These are phyloP conservation scores for Isurus oxyrinchus DNA, from an alignment of 2,113 vertebrate genomes.

Conservation along the genomic window DNA sequence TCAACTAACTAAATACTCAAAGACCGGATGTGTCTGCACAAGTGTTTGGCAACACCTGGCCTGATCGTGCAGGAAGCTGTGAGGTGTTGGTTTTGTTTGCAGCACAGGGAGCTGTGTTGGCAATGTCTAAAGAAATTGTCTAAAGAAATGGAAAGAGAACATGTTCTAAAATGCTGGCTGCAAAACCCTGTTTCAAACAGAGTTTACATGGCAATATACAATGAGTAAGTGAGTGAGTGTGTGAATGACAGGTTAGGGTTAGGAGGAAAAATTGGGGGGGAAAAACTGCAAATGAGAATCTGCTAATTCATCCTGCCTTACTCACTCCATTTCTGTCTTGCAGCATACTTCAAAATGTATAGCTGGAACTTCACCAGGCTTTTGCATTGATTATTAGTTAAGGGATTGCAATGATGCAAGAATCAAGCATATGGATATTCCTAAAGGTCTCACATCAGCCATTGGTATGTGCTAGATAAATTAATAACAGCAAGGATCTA, in stretches of 20 bases:
- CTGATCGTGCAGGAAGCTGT: neutral
- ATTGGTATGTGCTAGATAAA: neutral
- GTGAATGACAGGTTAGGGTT: neutral
- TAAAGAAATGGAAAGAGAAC: neutral
- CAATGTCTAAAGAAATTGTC: neutral
- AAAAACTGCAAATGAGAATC: neutral
- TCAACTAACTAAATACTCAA: neutral
- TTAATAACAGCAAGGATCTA: neutral
- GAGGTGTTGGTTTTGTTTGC: neutral
- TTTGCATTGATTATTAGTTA: neutral
- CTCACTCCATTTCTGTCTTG: neutral
- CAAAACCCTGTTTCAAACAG: neutral
- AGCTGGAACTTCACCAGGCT: neutral
- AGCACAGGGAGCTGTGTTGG: neutral
- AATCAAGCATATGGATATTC: neutral
- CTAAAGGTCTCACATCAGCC: neutral
- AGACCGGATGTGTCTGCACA: neutral
- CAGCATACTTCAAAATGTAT: neutral
- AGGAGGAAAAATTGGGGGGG: no score
- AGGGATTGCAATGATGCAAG: neutral
- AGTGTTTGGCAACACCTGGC: neutral
- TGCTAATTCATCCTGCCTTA: neutral
- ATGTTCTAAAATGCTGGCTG: neutral
- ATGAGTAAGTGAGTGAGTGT: neutral
- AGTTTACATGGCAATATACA: neutral